These are phyloP conservation scores for Apocheima hispidaria DNA, from an alignment of 2,888 invertebrate genomes.

Conservation along the genomic window DNA sequence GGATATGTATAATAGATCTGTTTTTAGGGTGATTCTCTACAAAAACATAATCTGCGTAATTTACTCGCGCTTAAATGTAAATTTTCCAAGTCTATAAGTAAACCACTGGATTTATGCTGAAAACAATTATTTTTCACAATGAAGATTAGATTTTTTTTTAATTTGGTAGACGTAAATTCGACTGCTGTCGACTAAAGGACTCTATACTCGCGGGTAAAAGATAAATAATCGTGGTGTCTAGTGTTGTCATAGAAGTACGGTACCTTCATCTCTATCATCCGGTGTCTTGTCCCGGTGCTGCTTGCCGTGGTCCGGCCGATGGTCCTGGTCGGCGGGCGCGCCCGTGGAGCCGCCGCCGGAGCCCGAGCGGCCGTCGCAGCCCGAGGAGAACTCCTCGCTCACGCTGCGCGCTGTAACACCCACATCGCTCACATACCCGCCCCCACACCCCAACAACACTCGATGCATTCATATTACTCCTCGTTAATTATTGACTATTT, in stretches of 20 bases:
- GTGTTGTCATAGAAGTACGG: not conserved
- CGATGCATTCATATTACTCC: constrained; percentile 14
- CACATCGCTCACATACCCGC: constrained; percentile 70
- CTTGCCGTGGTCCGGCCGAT: constrained; percentile 79
- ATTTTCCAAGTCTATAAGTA: no score
- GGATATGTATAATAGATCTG: no score
- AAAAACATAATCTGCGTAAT: no score
- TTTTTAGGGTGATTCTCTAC: no score
- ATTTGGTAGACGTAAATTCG: no score
- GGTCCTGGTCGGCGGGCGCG: constrained; percentile 80
- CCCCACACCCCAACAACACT: constrained; percentile 53
- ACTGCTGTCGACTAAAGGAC: no score
- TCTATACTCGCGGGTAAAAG: no score
- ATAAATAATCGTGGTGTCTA: not conserved
- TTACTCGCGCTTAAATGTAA: no score
- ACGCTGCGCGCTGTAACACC: constrained; percentile 94
- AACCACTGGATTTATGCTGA: no score
- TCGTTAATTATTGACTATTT: not conserved
- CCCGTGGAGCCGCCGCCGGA: constrained; percentile 87
- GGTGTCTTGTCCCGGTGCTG: constrained; percentile 91
- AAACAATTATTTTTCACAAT: no score
- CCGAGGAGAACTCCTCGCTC: constrained; percentile 98
- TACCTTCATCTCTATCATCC: constrained; percentile 97
- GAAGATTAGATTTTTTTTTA: no score
- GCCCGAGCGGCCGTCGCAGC: constrained; percentile 97